Percentiles rank a stretch among this genome's conserved stretches.
phyloP scores from a whole-genome alignment of 2,113 vertebrate genomes.

The Cyanocitta stelleri region DNA sequence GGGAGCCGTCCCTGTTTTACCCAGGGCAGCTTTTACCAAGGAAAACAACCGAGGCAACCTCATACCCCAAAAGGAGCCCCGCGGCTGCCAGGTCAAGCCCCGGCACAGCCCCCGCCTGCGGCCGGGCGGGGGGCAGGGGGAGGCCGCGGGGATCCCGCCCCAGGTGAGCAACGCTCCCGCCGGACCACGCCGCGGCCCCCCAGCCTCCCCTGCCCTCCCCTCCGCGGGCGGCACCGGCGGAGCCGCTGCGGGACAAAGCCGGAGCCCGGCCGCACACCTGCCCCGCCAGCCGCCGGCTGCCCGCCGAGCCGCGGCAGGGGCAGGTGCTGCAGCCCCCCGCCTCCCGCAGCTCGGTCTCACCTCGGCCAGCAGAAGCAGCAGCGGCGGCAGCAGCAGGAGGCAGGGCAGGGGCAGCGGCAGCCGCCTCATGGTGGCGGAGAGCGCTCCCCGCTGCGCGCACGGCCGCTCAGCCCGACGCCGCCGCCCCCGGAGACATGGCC shows the following conservation, averaged over 20 bases:
- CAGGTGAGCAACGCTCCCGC: neutral
- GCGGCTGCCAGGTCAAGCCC: neutral
- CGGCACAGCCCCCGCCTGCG: neutral
- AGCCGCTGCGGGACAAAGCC: neutral
- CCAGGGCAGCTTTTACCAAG: neutral
- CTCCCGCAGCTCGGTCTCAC: neutral
- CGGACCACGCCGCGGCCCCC: neutral
- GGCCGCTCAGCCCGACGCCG: conserved; percentile 23
- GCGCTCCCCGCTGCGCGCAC: conserved; percentile 31
- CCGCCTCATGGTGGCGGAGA: conserved; percentile 39
- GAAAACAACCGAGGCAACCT: neutral
- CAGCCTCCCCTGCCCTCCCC: neutral
- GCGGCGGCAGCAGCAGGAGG: neutral
- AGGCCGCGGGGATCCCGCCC: neutral
- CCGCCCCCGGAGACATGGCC: conserved; percentile 68
- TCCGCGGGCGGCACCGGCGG: neutral
- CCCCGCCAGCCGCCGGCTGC: neutral
- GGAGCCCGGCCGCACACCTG: neutral
- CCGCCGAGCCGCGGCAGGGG: neutral
- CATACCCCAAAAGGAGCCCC: neutral
- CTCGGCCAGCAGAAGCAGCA: conserved; percentile 15
- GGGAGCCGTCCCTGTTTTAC: neutral
- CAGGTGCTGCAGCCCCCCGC: conserved; percentile 2
- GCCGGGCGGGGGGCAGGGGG: neutral
- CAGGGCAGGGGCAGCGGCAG: neutral